Base-by-base conservation (phyloP, 2,888 invertebrate species). In the Luffia ferchaultella region DNA sequence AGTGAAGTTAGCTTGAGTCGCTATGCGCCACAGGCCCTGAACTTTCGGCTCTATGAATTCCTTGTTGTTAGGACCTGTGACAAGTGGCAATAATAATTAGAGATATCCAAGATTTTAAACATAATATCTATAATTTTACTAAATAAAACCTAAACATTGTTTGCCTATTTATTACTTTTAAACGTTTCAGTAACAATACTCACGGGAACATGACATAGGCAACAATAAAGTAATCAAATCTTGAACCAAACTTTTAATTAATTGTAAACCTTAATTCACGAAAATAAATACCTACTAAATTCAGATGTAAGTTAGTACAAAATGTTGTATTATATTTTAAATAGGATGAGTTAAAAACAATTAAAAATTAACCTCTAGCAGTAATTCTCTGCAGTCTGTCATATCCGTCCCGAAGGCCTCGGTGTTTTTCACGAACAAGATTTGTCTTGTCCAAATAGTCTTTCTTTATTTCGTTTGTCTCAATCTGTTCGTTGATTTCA, bases 31-130 rank as follows among this genome's bases (percentile, higher is more conserved):
- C 20, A 97, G 76, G 0, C 91, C 92, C 69, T 94, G 92, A 1
- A 97, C 96, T 77, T 95, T 93, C 0, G 95, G 93, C 64, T 97
- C 97, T 44, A 93, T 87, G 67, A 97, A 97, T 65, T 95, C 95
- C 66, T 89, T 90, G 62, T 91, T 92, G 52, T 90, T 88, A 0
- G 93, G 93, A 12, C 89, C 85, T 85, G 52, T 18, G 52, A 53
- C 44, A 50, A n/a, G n/a, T 43, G 3, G 41, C 7, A n/a, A n/a
- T n/a, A n/a, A n/a, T n/a, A n/a, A n/a, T n/a, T n/a, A n/a, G n/a
- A n/a, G n/a, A n/a, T n/a, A n/a, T n/a, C n/a, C n/a, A n/a, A n/a
- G n/a, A 9, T 48, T 43, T 16, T 45, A 18, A 17, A 45, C 18
- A 18, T 9, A 45, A n/a, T 20, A 20, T 16, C 2, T n/a, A 30